These are phyloP conservation scores for Stegophylla sp. DNA, from an alignment of 2,888 invertebrate species.

Conservation along the genomic window DNA sequence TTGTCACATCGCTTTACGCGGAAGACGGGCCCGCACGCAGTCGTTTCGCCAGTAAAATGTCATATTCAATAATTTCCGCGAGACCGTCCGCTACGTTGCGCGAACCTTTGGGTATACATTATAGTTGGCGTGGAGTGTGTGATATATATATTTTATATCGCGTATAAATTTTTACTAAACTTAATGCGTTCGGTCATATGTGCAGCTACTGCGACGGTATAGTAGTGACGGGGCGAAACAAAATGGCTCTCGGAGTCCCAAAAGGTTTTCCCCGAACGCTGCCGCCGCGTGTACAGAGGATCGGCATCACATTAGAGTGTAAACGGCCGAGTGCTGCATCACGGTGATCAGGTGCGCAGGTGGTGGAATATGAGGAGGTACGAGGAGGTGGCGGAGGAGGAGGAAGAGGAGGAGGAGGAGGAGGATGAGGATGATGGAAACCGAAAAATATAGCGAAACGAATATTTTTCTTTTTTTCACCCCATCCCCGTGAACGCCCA, in stretches of 20 bases:
- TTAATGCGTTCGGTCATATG: constrained; percentile 38
- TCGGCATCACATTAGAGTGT: background rate
- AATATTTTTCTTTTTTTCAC: too few relatives aligned
- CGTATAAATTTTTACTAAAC: background rate
- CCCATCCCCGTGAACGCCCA: background rate
- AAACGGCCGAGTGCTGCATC: background rate
- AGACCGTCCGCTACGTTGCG: background rate
- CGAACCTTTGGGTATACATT: too few relatives aligned
- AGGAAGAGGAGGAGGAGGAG: background rate
- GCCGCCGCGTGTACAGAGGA: background rate
- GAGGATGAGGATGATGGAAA: background rate
- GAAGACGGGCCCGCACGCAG: background rate
- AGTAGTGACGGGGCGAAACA: background rate
- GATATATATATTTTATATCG: background rate
- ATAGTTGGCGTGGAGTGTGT: background rate
- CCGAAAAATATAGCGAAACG: constrained; percentile 18
- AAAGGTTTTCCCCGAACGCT: constrained; percentile 24
- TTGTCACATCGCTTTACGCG: background rate
- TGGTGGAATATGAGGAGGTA: too few relatives aligned
- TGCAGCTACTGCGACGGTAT: background rate
- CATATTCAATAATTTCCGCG: constrained; percentile 27
- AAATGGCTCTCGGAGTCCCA: constrained; percentile 33
- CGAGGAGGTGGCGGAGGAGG: background rate
- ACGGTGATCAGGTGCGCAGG: background rate
- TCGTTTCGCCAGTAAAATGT: constrained; percentile 21